Evolutionary conservation across 1,140 invertebrate genomes (phyloP), one percentile per base, ranked within the genome.

Genomic region (Phymorhynchus buccinoides): DNA sequence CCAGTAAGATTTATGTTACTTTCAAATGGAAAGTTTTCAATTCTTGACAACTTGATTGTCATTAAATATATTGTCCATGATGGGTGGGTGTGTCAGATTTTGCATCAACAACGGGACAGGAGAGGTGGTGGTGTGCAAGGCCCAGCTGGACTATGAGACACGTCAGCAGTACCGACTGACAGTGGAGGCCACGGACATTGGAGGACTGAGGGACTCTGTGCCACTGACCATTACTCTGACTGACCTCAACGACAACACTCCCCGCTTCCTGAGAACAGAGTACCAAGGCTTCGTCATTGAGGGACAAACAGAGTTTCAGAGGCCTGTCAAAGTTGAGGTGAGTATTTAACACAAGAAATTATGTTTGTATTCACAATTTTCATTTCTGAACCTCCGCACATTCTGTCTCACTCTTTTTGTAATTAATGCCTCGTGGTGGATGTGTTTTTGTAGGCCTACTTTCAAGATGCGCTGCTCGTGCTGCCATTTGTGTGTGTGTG

Each of bases 131-230:
- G 73, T 81, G 30, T 73, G 42, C 18, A 27, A 30, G 42, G 52
- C 32, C 41, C 3, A 66, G 32, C 94, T 98, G 90, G 97, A 99
- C 93, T 94, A 97, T 37, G 98, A 99, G 93, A 94, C 96, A 39
- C 95, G 97, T 22, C 95, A 96, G 0, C 95, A 96, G 4, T 97
- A 98, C 94, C 98, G 96, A 93, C 93, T 99, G 4, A 98, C 97
- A 0, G 96, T 98, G 0, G 97, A 98, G 92, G 97, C 97, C 0
- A 94, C 97, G 87, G 97, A 99, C 92, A 96, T 97, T 3, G 94
- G 95, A 88, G 97, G 97, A 73, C 71, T 85, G 35, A 73, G 68
- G 52, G 85, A n/a, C 32, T 85, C 86, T 35, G 79, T 85, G 30
- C 84, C 84, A 44, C 73, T 89, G 41, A 84, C 56, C n/a, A 68